A percentile compares a stretch with the other conserved stretches of the same genome.
Evolutionary conservation across 2,113 vertebrate species (phyloP).

Genomic region (sheep (Ovis aries)): DNA sequence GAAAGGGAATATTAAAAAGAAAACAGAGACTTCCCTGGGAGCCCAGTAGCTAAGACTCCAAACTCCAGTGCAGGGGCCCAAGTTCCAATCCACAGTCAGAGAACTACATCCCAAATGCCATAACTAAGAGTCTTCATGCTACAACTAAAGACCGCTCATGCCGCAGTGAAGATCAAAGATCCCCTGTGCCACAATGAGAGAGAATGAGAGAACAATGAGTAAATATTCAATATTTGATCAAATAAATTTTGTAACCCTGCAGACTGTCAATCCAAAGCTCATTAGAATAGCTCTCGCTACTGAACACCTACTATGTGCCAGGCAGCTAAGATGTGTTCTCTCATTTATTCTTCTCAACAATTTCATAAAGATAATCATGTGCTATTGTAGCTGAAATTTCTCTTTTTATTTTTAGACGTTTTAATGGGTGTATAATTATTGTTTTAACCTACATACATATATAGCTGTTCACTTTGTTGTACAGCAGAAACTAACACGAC

Average conservation of each 20-base stretch:
- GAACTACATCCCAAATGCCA: neutral
- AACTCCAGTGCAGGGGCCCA: neutral
- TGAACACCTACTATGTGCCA: neutral
- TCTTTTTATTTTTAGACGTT: neutral
- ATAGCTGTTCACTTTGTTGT: neutral
- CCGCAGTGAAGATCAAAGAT: neutral
- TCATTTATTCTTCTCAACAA: neutral
- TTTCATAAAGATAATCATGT: neutral
- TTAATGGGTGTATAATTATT: neutral
- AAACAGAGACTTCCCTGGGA: neutral
- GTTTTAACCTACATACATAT: neutral
- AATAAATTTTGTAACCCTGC: neutral
- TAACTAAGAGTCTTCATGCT: neutral
- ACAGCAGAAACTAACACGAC: neutral
- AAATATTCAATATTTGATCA: neutral
- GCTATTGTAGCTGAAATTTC: neutral
- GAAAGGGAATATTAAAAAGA: neutral
- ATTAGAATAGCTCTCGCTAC: neutral
- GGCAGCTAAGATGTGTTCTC: neutral
- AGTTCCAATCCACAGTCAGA: neutral
- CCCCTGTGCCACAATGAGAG: neutral
- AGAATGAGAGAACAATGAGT: neutral
- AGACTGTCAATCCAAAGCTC: neutral
- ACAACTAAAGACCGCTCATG: rapidly evolving
- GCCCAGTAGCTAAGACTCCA: neutral